Evolutionary conservation across 1,140 invertebrate species (phyloP), one percentile per base, ranked within the genome.

Genomic region (Zaprionus taronus): DNA sequence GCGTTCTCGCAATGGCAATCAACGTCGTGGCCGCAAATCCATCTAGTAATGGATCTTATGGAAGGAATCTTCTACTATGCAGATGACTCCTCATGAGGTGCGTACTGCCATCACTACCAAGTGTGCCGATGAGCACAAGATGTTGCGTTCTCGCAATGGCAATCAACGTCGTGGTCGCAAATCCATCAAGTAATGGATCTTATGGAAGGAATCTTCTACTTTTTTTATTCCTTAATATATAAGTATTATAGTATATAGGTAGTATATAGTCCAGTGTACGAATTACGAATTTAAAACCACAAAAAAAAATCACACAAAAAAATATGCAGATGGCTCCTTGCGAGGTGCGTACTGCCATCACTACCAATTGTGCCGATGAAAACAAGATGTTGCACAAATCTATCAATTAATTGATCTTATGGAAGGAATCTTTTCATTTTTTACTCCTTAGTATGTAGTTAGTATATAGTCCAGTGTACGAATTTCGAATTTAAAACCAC

Each of bases 81-180:
- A 81, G 5, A 91, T 93, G 72, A 75, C 86, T 0, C 77, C 86
- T 12, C 78, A 84, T 5, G 81, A 92, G 17, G 93, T 93, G 6
- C 83, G 83, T 17, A 91, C 77, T 14, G 89, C 94, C 3, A 95
- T 95, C 12, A 94, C 94, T n/a, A 94, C 94, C 0, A 95, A 95
- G 80, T 95, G 94, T 75, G 94, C 94, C 2, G 94, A 95, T 68
- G 95, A 95, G 83, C 94, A 94, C 64, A 95, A 95, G 91, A 95
- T 95, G 94, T 66, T 79, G 0, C 81, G 91, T 2, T 76, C 76
- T 14, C 65, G 77, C 3, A 22, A 22, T 9, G n/a, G n/a, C 1
- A 41, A n/a, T 41, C 38, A 56, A 24, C 60, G 72, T n/a, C 26
- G 53, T n/a, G 58, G 68, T 31, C 74, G 75, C 12, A 85, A 81